Conservation (phyloP, 2,113 vertebrate species). For the Callospermophilus lateralis region DNA sequence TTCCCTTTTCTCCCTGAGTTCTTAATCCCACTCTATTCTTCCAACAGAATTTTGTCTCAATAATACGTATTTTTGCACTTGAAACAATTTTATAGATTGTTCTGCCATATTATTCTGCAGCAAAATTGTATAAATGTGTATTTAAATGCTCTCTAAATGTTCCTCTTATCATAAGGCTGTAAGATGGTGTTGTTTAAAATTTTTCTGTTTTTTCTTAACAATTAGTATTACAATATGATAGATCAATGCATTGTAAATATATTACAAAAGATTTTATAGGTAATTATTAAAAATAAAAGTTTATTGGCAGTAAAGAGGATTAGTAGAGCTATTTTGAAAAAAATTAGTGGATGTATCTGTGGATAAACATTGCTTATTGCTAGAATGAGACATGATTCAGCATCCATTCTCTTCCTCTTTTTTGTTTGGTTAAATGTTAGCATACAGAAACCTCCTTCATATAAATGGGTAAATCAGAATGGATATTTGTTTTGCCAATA, state of each 20-base stretch:
- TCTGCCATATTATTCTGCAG: not conserved
- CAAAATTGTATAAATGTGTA: not conserved
- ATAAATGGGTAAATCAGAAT: conserved; percentile 37
- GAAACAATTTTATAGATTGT: conserved; percentile 48
- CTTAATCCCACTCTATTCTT: conserved; percentile 57
- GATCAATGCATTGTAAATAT: conserved; percentile 27
- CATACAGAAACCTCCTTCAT: not conserved
- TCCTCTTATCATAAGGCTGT: not conserved
- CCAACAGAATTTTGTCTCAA: conserved; percentile 42
- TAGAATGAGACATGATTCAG: conserved; percentile 59
- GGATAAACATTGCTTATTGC: conserved; percentile 46
- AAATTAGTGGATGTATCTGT: not conserved
- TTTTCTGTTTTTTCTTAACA: not conserved
- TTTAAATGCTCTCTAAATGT: conserved; percentile 57
- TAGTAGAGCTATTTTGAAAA: not conserved
- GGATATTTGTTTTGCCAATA: conserved; percentile 54
- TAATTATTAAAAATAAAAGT: conserved; percentile 34
- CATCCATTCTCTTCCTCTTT: conserved; percentile 41
- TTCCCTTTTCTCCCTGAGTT: conserved; percentile 41
- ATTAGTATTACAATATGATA: conserved; percentile 36
- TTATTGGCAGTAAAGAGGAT: not conserved
- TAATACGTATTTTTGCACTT: conserved; percentile 47
- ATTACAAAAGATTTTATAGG: not conserved
- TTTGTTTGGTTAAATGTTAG: conserved; percentile 54
- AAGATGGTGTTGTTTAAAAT: not conserved